Evolutionary conservation across 2,888 invertebrate species (phyloP).

Genomic region (Andrena fulva): DNA sequence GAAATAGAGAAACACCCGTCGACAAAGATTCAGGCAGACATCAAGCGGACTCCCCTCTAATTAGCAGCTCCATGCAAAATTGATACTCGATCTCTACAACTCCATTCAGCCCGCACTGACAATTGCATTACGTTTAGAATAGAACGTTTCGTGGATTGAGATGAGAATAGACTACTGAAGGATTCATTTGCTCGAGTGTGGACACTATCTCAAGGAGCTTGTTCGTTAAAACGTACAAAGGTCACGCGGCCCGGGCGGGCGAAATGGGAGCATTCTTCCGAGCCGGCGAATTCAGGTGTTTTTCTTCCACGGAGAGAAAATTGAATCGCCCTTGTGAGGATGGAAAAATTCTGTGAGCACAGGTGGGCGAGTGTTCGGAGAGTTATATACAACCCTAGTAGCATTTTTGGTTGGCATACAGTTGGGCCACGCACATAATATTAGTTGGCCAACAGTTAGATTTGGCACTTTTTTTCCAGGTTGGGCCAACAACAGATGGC

Average conservation of each 20-base stretch:
- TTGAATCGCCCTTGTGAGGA: not conserved
- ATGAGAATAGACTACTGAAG: not conserved
- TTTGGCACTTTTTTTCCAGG: no score
- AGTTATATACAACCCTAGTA: not conserved
- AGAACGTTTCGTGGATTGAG: not conserved
- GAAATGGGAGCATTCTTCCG: not conserved
- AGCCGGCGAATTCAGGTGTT: conserved; percentile 12
- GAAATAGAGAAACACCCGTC: no score
- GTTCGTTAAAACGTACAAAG: not conserved
- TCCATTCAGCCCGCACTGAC: not conserved
- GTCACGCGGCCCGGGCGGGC: not conserved
- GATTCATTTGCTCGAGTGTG: not conserved
- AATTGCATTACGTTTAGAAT: not conserved
- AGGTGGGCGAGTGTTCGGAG: conserved; percentile 6
- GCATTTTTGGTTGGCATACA: no score
- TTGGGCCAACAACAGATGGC: no score
- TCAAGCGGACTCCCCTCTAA: not conserved
- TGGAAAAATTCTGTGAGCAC: conserved; percentile 1
- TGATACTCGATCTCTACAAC: not conserved
- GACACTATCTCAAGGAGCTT: not conserved
- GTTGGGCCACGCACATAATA: no score
- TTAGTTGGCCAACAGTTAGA: no score
- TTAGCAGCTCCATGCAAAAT: not conserved
- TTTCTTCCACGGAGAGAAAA: conserved; percentile 8
- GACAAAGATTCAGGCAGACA: not conserved